Percentiles rank a stretch among this genome's conserved stretches.
Evolutionary conservation across 2,113 vertebrate genomes (phyloP).

Genomic region (Phainopepla nitens): DNA sequence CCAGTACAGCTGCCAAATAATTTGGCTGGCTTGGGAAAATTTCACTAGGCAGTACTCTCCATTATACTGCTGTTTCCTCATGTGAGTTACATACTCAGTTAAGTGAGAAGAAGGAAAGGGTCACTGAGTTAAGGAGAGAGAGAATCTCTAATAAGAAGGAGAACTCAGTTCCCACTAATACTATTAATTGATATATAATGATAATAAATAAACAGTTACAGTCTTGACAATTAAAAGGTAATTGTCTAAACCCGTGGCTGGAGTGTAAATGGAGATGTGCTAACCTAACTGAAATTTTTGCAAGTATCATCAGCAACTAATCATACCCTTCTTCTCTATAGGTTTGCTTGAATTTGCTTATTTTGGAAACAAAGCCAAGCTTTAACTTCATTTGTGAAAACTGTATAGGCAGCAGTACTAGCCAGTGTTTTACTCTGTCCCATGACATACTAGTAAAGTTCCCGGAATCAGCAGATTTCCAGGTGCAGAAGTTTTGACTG

Average conservation of each 20-base stretch:
- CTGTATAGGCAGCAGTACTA: slow-evolving; percentile 13
- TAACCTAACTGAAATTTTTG: background rate
- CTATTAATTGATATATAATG: background rate
- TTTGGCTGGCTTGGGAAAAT: background rate
- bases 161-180: background rate
- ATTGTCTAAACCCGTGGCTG: background rate
- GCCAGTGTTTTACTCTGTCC: background rate
- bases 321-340: background rate
- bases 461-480: slow-evolving; percentile 32
- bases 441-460: background rate
- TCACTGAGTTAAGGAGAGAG: background rate
- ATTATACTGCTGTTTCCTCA: background rate
- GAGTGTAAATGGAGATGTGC: background rate
- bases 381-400: slow-evolving; percentile 31
- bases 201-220: background rate
- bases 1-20: background rate
- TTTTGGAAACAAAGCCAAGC: slow-evolving; percentile 45
- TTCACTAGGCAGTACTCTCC: background rate
- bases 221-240: background rate
- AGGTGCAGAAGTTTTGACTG: background rate
- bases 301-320: background rate
- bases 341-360: slow-evolving; percentile 26
- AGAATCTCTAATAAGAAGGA: background rate
- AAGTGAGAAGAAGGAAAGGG: background rate
- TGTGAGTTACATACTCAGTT: background rate